Conservation (phyloP, 2,888 invertebrate species). For the Apamea monoglypha region DNA sequence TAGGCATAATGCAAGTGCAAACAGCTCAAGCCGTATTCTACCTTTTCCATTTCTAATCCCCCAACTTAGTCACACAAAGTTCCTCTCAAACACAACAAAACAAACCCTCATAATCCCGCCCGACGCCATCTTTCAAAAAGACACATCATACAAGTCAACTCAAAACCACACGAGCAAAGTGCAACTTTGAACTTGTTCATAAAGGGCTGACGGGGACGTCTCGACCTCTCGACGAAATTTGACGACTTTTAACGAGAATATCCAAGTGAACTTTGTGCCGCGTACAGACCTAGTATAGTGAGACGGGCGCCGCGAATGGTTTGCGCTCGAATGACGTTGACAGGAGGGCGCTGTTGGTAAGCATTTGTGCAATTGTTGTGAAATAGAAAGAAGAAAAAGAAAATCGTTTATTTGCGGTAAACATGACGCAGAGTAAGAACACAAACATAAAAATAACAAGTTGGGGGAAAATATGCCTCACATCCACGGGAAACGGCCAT, state of each 20-base stretch:
- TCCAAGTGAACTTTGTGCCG: slow-evolving; percentile 54
- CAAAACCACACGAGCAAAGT: slow-evolving; percentile 51
- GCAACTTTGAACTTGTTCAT: slow-evolving; percentile 41
- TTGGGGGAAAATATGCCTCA: too few species aligned
- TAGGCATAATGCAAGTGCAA: background rate
- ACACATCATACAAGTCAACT: slow-evolving; percentile 41
- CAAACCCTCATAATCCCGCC: slow-evolving; percentile 9
- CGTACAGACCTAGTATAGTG: too few species aligned
- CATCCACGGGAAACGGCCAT: too few species aligned
- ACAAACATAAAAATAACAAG: too few species aligned
- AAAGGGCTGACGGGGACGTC: slow-evolving; percentile 63
- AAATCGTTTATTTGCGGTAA: too few species aligned
- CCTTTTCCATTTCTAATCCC: slow-evolving; percentile 7
- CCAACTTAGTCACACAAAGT: slow-evolving; percentile 1
- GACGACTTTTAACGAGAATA: slow-evolving; percentile 81
- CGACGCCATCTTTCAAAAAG: slow-evolving; percentile 39
- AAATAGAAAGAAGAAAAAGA: too few species aligned
- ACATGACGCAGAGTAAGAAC: too few species aligned
- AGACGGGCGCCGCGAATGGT: too few species aligned
- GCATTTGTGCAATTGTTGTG: background rate
- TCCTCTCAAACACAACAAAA: slow-evolving; percentile 15
- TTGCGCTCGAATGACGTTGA: background rate
- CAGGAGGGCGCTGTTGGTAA: background rate
- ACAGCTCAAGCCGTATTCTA: background rate
- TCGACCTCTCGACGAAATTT: slow-evolving; percentile 68